A percentile compares a stretch with the other conserved stretches of the same genome.
phyloP scores from a whole-genome alignment of 2,888 invertebrate species.

The Andrena hattorfiana region DNA sequence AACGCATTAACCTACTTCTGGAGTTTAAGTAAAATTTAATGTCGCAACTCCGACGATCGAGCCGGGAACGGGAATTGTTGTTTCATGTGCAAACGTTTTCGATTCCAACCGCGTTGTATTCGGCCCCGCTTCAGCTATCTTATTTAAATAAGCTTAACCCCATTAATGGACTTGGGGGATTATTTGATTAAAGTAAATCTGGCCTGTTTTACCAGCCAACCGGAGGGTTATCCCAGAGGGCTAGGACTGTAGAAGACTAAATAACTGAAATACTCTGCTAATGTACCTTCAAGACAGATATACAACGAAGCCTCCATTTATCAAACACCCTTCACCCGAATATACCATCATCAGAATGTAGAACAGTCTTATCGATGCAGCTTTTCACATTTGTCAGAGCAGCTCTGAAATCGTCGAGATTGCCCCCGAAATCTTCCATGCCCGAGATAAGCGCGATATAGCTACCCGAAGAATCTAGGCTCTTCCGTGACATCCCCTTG shows the following conservation, averaged over 20 bases:
- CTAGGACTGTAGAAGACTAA: too few species aligned
- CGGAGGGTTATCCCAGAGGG: neutral
- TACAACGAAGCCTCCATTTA: too few species aligned
- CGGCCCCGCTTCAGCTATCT: neutral
- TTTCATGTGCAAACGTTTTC: slow-evolving; percentile 45
- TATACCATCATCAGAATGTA: too few species aligned
- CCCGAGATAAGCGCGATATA: too few species aligned
- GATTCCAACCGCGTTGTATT: slow-evolving; percentile 1
- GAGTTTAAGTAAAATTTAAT: slow-evolving; percentile 60
- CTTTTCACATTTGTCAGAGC: too few species aligned
- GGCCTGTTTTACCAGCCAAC: neutral
- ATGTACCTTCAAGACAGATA: too few species aligned
- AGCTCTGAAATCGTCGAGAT: too few species aligned
- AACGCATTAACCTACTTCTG: slow-evolving; percentile 57
- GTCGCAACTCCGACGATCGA: slow-evolving; percentile 34
- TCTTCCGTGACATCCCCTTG: neutral
- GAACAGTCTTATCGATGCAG: too few species aligned
- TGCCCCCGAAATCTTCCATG: too few species aligned
- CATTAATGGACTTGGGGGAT: slow-evolving; percentile 30
- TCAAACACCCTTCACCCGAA: too few species aligned
- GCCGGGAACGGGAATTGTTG: slow-evolving; percentile 24
- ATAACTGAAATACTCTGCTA: too few species aligned
- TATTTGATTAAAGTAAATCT: slow-evolving; percentile 23
- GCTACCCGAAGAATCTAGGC: too few species aligned
- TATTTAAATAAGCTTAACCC: slow-evolving; percentile 16